Evolutionary conservation across 2,888 invertebrate species (phyloP), one percentile per base, ranked within the genome.

Genomic region (Molorchus minor): DNA sequence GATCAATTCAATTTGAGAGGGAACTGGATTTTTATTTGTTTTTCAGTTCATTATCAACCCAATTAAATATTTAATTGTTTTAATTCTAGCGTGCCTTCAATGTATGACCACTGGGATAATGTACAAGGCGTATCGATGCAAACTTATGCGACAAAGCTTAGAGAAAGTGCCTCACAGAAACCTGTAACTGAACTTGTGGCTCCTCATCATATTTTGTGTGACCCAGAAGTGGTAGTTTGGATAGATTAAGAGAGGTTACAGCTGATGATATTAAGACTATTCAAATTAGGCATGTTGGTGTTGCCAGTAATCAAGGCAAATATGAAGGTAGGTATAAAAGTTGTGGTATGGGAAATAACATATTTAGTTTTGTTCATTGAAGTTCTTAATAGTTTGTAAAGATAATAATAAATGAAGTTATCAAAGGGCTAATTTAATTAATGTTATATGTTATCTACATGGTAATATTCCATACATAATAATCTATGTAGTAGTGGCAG

Each of bases 41-140:
- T n/a, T n/a, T n/a, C n/a, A n/a, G n/a, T n/a, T n/a, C n/a, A n/a
- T n/a, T n/a, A n/a, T n/a, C n/a, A 25, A 25, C 25, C 25, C 25
- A 25, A n/a, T n/a, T 25, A 25, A 5, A 5, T 25, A 25, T 25
- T 25, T 25, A 5, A 25, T 25, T 25, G 8, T 25, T 25, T 25
- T 57, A 0, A 69, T 83, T 75, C 58, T 70, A 87, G 87, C 76
- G 77, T 89, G 1, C 88, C 91, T n/a, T 80, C 82, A 5, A 80
- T 88, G 55, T 88, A 86, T 71, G 83, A 88, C 7, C 88, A 87
- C 77, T 97, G 96, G 95, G 82, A 89, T 16, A 79, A 91, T 72
- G 85, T 94, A n/a, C 82, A 85, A 79, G 96, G 94, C 3, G 88
- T 95, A 20, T 87, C 88, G 67, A 91, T 98, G 92, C 83, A 83